Conservation (phyloP, 2,113 vertebrate genomes). For the Reinhardtius hippoglossoides region DNA sequence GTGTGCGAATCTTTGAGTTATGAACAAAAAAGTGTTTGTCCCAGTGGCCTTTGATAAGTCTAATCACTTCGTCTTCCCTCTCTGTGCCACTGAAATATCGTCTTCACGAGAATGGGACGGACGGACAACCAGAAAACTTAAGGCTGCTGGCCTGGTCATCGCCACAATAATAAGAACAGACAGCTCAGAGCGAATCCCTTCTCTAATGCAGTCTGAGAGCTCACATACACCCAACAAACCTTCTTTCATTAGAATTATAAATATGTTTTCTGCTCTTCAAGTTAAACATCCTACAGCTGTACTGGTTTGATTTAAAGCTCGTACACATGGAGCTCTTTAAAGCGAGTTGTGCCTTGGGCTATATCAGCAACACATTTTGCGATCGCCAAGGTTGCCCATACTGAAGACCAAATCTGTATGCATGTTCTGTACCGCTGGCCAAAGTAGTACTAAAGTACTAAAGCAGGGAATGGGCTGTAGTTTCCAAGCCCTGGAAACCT, state of each 20-base stretch:
- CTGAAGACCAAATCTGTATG: not conserved
- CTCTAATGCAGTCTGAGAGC: not conserved
- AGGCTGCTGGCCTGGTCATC: not conserved
- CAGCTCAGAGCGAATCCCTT: constrained; percentile 13
- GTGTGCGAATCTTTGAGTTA: too few relatives aligned
- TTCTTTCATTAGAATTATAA: not conserved
- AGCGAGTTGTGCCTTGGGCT: not conserved
- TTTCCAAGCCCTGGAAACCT: constrained; percentile 33
- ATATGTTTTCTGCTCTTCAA: not conserved
- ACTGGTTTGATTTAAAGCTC: not conserved
- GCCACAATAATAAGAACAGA: not conserved
- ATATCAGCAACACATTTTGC: not conserved
- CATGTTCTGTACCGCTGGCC: not conserved
- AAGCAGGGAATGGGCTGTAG: constrained; percentile 21
- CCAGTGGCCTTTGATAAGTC: too few relatives aligned
- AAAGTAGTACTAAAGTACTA: constrained; percentile 21
- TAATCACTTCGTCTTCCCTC: not conserved
- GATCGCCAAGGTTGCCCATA: not conserved
- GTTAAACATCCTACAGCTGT: not conserved
- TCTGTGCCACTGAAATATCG: not conserved
- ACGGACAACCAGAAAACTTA: not conserved
- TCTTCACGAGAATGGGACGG: too few relatives aligned
- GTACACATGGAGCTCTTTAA: not conserved
- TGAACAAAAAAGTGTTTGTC: too few relatives aligned
- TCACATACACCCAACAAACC: not conserved